Evolutionary conservation across 2,113 vertebrate genomes (phyloP).

Genomic region (Beaufortia kweichowensis): DNA sequence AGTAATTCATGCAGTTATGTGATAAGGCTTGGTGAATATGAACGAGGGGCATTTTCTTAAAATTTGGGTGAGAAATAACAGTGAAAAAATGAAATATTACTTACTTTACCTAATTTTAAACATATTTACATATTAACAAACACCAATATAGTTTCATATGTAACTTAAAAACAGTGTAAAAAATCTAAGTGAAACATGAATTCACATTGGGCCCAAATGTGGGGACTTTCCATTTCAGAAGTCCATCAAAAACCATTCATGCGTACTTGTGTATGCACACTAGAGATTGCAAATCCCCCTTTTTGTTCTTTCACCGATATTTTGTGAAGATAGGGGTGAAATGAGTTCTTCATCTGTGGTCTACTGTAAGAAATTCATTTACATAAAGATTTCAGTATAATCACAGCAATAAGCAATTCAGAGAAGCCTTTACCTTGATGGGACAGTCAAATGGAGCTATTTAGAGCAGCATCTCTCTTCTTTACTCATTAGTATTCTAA

Average conservation of each 20-base stretch:
- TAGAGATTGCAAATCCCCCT: neutral
- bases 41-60: no score
- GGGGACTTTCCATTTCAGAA: no score
- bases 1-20: neutral
- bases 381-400: conserved; percentile 4
- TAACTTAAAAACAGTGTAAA: neutral
- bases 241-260: no score
- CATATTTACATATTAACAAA: no score
- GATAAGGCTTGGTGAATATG: neutral
- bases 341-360: neutral
- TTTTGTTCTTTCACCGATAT: neutral
- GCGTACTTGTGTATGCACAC: neutral
- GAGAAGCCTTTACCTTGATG: conserved; percentile 31
- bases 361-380: conserved; percentile 21
- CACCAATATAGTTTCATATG: no score
- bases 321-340: neutral
- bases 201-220: conserved; percentile 30
- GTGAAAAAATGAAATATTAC: no score
- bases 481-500: conserved; percentile 63
- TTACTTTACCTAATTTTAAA: no score
- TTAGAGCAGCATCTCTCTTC: conserved; percentile 17
- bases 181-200: neutral
- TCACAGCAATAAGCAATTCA: conserved; percentile 20
- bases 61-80: no score
- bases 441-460: conserved; percentile 32